These are phyloP conservation scores for Etheostoma spectabile DNA, from an alignment of 2,113 vertebrate genomes.

Conservation along the genomic window DNA sequence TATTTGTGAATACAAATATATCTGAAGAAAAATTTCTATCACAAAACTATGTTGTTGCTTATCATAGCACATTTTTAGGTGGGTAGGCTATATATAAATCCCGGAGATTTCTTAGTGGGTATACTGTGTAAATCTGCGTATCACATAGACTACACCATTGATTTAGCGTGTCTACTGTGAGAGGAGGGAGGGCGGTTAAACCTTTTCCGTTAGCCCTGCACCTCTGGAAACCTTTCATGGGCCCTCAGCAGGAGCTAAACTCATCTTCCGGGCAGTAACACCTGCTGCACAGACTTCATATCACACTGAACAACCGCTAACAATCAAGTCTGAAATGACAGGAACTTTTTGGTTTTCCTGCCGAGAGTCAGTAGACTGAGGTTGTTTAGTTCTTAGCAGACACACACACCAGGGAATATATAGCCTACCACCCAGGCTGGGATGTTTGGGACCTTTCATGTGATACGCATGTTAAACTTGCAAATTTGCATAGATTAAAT, in stretches of 20 bases:
- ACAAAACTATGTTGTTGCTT: too few relatives aligned
- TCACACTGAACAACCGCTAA: background rate
- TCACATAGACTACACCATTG: too few relatives aligned
- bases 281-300: background rate
- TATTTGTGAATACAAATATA: too few relatives aligned
- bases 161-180: background rate
- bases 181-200: background rate
- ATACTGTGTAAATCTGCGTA: too few relatives aligned
- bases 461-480: background rate
- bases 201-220: background rate
- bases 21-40: too few relatives aligned
- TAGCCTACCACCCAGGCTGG: too few relatives aligned
- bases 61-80: too few relatives aligned
- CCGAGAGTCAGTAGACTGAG: background rate
- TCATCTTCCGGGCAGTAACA: background rate
- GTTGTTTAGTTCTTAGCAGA: background rate
- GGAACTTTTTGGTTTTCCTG: background rate
- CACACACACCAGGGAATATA: background rate
- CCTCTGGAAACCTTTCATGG: background rate
- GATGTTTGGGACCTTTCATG: background rate
- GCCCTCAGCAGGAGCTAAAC: background rate
- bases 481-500: accelerated
- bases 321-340: background rate
- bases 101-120: too few relatives aligned
- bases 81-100: too few relatives aligned